A percentile compares a stretch with the other conserved stretches of the same genome.
Conservation (phyloP, 2,797 vertebrate species). For the Lateolabrax maculatus region DNA sequence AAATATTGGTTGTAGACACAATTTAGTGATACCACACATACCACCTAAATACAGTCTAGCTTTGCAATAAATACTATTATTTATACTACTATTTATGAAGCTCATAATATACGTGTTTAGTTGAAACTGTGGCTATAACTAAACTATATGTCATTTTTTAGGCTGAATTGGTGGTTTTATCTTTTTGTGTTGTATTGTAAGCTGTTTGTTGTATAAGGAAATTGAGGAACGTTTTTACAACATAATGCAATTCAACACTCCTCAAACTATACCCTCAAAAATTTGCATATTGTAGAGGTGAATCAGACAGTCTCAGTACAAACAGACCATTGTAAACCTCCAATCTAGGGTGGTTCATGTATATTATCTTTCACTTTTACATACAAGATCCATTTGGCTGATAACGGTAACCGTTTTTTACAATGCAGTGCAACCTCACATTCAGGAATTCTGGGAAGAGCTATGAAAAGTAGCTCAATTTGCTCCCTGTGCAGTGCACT, state of each 20-base stretch:
- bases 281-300: neutral
- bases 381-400: neutral
- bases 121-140: too few relatives aligned
- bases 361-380: neutral
- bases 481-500: neutral
- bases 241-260: neutral
- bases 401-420: too few relatives aligned
- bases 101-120: neutral
- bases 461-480: neutral
- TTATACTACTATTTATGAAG: neutral
- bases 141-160: conserved; percentile 1
- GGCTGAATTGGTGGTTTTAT: neutral
- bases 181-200: neutral
- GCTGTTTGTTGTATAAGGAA: neutral
- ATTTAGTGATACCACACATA: neutral
- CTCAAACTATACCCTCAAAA: neutral
- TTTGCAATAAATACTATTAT: neutral
- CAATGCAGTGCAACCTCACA: neutral
- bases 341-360: neutral
- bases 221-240: neutral
- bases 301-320: neutral
- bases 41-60: neutral
- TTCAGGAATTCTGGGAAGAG: neutral
- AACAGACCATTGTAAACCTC: neutral
- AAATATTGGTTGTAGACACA: neutral